Base-by-base conservation (phyloP, 2,797 vertebrate species). In the Rhinogobio ventralis region DNA sequence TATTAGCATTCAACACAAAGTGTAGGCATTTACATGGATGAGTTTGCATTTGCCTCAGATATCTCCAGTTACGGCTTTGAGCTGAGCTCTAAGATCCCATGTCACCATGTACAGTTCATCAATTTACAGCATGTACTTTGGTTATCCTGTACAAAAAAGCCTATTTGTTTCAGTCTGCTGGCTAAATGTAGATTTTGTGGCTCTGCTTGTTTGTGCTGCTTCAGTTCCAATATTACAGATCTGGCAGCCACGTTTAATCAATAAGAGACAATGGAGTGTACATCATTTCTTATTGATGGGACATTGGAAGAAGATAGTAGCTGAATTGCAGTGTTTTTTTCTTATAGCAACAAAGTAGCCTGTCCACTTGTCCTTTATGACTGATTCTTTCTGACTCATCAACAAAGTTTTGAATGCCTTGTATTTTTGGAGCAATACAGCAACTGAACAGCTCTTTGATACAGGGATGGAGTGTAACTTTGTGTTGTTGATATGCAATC, bases 141-240 rank as follows among this genome's bases (percentile, higher is more conserved):
- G 82, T 39, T 82, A 73, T 83, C 30, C 33, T 76, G 77, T 62
- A 75, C 10, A 30, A 81, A 79, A 46, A 85, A 67, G 33, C 62
- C 67, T 72, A 73, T 89, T 89, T 87, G 79, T 81, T 77, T 85
- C 64, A 49, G 60, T 62, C 69, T 88, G 82, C 88, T 78, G 66
- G 84, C 62, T 86, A 84, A 88, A 87, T 85, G 53, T 83, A 82
- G 19, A 87, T 78, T 81, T 81, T 53, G 49, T 46, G 30, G 23
- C 28, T 55, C 11, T 80, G 20, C 60, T 55, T 53, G 57, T 82
- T 81, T 83, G 55, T 84, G 78, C 62, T 72, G 69, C 67, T 71
- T 30, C 62, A 62, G 57, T 66, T 86, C 76, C 49, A 39, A 86
- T 82, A 86, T 82, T 86, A 80, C 71, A 75, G 79, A 87, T 30